These are phyloP conservation scores for Sebastes minor DNA, from an alignment of 2,797 vertebrate genomes.

Conservation along the genomic window DNA sequence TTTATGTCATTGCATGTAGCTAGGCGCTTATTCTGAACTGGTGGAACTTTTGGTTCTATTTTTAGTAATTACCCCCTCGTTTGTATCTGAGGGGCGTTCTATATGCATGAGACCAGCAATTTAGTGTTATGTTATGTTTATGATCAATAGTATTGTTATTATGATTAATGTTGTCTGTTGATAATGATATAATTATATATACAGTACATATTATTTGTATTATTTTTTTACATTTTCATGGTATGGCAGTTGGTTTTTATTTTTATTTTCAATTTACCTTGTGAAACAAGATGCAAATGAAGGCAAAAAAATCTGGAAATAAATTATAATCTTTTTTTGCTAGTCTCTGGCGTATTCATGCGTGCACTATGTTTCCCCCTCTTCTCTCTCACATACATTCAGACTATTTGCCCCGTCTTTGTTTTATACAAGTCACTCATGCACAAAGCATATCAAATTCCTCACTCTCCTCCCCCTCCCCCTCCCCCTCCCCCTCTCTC, in stretches of 20 bases:
- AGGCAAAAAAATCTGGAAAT: slow-evolving; percentile 85
- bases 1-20: slow-evolving; percentile 89
- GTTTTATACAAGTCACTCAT: slow-evolving; percentile 82
- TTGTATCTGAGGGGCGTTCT: slow-evolving; percentile 78
- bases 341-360: slow-evolving; percentile 50
- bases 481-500: slow-evolving; percentile 13
- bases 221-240: slow-evolving; percentile 92
- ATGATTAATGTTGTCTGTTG: slow-evolving; percentile 86
- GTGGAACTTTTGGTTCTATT: slow-evolving; percentile 83
- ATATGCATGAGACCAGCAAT: slow-evolving; percentile 86
- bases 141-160: slow-evolving; percentile 83
- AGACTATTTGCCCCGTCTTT: slow-evolving; percentile 68
- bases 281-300: slow-evolving; percentile 85
- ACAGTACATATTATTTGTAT: slow-evolving; percentile 89
- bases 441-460: slow-evolving; percentile 84
- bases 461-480: slow-evolving; percentile 47
- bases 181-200: slow-evolving; percentile 89
- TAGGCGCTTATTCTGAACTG: slow-evolving; percentile 83
- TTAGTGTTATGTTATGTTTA: slow-evolving; percentile 84
- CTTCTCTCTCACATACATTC: slow-evolving; percentile 48
- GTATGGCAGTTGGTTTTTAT: slow-evolving; percentile 84
- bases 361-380: not conserved
- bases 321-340: slow-evolving; percentile 86
- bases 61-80: slow-evolving; percentile 81
- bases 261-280: slow-evolving; percentile 83